Percentiles rank a stretch among this genome's conserved stretches.
These are phyloP conservation scores for Morpho helenor DNA, from an alignment of 2,888 invertebrate genomes.

Conservation along the genomic window DNA sequence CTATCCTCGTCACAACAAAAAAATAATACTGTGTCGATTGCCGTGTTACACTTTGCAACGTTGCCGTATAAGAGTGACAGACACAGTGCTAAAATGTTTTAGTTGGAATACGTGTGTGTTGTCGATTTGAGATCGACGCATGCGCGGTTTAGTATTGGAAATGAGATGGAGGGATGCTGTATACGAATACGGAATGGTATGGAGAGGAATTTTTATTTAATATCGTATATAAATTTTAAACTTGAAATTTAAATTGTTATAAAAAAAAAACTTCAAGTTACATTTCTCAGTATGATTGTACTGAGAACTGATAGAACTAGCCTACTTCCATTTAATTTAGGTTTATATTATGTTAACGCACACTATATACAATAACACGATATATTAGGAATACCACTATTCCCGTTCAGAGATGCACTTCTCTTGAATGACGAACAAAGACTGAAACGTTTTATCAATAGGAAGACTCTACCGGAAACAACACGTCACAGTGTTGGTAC, in stretches of 20 bases:
- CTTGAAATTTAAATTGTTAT: no score
- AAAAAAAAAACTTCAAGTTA: not conserved
- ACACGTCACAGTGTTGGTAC: no score
- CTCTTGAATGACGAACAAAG: no score
- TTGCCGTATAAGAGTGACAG: constrained; percentile 18
- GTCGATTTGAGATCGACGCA: constrained; percentile 38
- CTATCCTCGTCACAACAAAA: not conserved
- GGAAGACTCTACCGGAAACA: no score
- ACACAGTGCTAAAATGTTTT: constrained; percentile 17
- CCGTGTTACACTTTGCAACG: constrained; percentile 7
- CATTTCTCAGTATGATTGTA: not conserved
- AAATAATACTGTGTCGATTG: no score
- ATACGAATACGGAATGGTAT: constrained; percentile 30
- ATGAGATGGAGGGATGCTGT: constrained; percentile 47
- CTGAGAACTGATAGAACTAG: no score
- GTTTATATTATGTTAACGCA: no score
- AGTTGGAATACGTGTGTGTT: constrained; percentile 25
- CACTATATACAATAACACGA: no score
- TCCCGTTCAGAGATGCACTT: no score
- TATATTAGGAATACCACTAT: no score
- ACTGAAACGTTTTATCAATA: no score
- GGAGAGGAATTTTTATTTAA: constrained; percentile 37
- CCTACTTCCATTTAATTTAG: no score
- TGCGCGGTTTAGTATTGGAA: constrained; percentile 32
- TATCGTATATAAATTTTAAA: constrained; percentile 10